These are phyloP conservation scores for Drosophila affinis DNA, from an alignment of 2,888 invertebrate species.

Conservation along the genomic window DNA sequence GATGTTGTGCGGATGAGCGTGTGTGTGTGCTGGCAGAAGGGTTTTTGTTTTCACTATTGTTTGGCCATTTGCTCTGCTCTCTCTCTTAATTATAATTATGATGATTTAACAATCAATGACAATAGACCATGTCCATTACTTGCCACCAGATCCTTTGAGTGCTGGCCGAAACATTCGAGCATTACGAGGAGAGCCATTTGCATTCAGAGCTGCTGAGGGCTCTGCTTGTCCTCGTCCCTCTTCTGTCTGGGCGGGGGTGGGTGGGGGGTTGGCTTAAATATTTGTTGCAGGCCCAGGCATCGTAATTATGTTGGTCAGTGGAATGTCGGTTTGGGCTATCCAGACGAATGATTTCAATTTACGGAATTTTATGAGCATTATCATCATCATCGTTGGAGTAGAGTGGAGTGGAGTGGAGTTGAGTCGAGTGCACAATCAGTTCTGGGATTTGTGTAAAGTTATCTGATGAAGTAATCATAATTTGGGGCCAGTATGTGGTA, in stretches of 20 bases:
- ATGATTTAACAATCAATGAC: conserved; percentile 41
- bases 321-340: background rate
- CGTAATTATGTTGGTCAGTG: conserved; percentile 8
- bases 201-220: conserved; percentile 2
- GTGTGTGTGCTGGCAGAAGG: conserved; percentile 27
- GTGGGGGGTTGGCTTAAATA: conserved; percentile 5
- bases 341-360: conserved; percentile 9
- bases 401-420: too few species aligned
- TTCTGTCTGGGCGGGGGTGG: background rate
- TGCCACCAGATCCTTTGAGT: conserved; percentile 24
- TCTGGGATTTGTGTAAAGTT: background rate
- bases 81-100: conserved; percentile 50
- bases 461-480: background rate
- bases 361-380: conserved; percentile 2
- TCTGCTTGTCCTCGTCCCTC: background rate
- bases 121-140: conserved; percentile 27
- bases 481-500: background rate
- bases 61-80: conserved; percentile 32
- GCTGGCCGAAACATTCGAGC: conserved; percentile 14
- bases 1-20: conserved; percentile 17
- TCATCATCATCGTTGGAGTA: background rate
- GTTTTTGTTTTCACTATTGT: conserved; percentile 43
- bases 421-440: background rate
- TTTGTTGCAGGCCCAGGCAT: conserved; percentile 8
- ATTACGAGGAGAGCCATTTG: conserved; percentile 12